Base-by-base conservation (phyloP, 2,888 invertebrate genomes). In the Meandrusa payeni region DNA sequence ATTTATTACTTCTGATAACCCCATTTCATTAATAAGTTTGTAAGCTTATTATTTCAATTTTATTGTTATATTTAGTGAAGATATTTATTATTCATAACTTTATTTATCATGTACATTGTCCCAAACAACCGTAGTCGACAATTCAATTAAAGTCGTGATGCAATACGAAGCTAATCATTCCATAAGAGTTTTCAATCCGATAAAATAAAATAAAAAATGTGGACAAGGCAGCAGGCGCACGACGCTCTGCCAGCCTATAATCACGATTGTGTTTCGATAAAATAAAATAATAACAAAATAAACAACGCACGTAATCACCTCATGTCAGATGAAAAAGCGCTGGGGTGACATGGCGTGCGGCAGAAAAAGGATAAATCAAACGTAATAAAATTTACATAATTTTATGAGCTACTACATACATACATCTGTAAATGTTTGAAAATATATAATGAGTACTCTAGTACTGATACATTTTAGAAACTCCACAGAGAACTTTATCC, bases 191-290 rank as follows among this genome's bases (percentile, higher is more conserved):
- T 54, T 44, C 54, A 50, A 52, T 52, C 52, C 52, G 57, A 63
- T 64, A 43, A 34, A 28, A 46, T 17, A 13, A 48, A 57, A 49
- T 36, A 41, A 46, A 54, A 58, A 61, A 58, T 57, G 64, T 53
- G 64, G 59, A 60, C 56, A 66, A 67, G 64, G 54, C 57, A 51
- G 43, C 69, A 65, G 68, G 64, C 76, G 64, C 64, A 56, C 54
- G 58, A 55, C 61, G 61, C 69, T 66, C 69, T 71, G 69, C 66
- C 64, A 61, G 60, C 62, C 73, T 71, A 76, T 81, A 83, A 81
- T 83, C 78, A 82, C 73, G 81, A 82, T 78, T 77, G 85, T 81
- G 83, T 83, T 83, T 79, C 76, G 83, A 85, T 82, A 85, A 83
- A 80, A 75, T 78, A 78, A 66, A 69, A 78, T 76, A 79, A 78